Base-by-base conservation (phyloP, 2,113 vertebrate genomes). In the Nestor notabilis region DNA sequence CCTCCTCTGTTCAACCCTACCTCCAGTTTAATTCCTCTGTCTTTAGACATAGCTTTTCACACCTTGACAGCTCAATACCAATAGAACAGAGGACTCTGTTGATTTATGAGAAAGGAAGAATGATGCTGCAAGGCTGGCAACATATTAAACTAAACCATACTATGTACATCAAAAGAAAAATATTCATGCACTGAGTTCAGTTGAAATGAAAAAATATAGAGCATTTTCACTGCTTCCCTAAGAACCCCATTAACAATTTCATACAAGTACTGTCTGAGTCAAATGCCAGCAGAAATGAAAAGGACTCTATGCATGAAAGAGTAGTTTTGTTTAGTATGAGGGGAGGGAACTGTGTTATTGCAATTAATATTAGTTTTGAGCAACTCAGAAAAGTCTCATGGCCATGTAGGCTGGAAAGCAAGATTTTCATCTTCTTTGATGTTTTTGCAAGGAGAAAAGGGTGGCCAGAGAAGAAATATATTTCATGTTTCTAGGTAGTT, bases 331-430 rank as follows among this genome's bases (percentile, higher is more conserved):
- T 83, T 43, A 68, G 55, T 87, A 78, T 82, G 69, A 75, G 17
- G 20, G 35, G n/a, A 87, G 41, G 9, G 17, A 75, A 81, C 39
- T 44, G 11, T 91, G 60, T 93, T 68, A 69, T 86, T 86, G 31
- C 47, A 92, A 94, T 92, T 95, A 90, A 69, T 81, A 76, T 55
- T 47, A 70, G 49, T 86, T 83, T 92, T 77, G 23, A 93, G 79
- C 52, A 88, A 76, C 61, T 83, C 16, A 65, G 56, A 72, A 82
- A 85, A 85, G 3, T 39, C 92, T 95, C 5, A 35, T 71, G 74
- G 70, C 71, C 17, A 44, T 75, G 58, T 7, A 87, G 35, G 33
- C 24, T 92, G 61, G 78, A 91, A 75, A 87, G 29, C 46, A 84
- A 11, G 15, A 70, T 78, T 82, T 97, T 84, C 46, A 66, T 46